Base-by-base conservation (phyloP, 1,140 invertebrate species). In the Apis dorsata region DNA sequence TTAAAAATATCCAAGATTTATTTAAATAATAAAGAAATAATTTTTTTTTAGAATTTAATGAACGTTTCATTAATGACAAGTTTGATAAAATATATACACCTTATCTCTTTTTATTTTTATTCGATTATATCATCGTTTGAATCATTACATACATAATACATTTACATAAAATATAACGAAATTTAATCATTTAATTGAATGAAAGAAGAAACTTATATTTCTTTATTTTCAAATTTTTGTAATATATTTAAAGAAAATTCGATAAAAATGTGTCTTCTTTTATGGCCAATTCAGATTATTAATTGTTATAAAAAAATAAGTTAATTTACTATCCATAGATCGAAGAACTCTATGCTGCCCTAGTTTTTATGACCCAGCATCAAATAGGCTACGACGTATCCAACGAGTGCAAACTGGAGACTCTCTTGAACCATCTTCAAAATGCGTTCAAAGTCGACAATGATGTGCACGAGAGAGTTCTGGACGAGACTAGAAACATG, bases 341-440 rank as follows among this genome's bases (percentile, higher is more conserved):
- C 83, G 98, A 99, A 91, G 97, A 98, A 93, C 95, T 99, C 15
- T 99, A 99, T 90, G 95, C 97, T 86, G 98, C 99, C 93, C 96
- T 99, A 49, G 93, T 99, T 74, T 99, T 98, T 92, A 97, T 99
- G 93, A 98, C 98, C 81, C 95, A 98, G 78, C 98, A 99, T 94
- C 98, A 98, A 94, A 97, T 99, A 88, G 98, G 98, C 75, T 96
- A 96, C 88, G 97, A 98, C 90, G 95, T 95, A 60, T 95, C 94
- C 21, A 95, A 95, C 60, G 96, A 97, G 82, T 95, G 96, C 21
- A 96, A 96, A 8, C 95, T 96, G 89, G 95, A 95, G 65, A 95
- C 95, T 28, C 94, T 99, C 63, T 95, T 98, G 86, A 95, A 96
- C 73, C 98, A 98, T 92, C 96, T 97, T 5, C 97, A 98, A 92